Evolutionary conservation across 2,797 vertebrate genomes (phyloP).

Genomic region (Sebastes taczanowskii): DNA sequence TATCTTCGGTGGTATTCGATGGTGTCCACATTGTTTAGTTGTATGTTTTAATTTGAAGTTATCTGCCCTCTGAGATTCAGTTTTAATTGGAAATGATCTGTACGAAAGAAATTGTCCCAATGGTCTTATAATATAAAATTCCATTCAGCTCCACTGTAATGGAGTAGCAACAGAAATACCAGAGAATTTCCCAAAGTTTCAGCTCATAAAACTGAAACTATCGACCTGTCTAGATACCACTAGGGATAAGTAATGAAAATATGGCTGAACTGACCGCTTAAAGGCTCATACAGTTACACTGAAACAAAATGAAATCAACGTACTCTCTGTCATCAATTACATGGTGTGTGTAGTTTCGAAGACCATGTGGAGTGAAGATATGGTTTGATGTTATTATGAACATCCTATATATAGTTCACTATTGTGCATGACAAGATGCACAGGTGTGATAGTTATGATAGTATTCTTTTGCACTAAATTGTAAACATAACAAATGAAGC

Average conservation of each 20-base stretch:
- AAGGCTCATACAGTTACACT: neutral
- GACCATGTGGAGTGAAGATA: neutral
- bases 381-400: slow-evolving; percentile 1
- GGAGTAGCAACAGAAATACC: neutral
- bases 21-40: neutral
- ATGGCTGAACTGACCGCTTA: neutral
- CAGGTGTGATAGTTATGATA: neutral
- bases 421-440: neutral
- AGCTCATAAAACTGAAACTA: neutral
- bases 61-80: neutral
- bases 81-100: neutral
- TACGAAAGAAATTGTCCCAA: neutral
- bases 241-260: neutral
- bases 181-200: neutral
- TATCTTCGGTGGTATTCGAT: neutral
- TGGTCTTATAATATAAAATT: neutral
- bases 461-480: neutral
- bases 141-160: neutral
- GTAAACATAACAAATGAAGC: neutral
- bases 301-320: neutral
- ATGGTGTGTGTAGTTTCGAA: neutral
- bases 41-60: neutral
- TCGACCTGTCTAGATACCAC: neutral
- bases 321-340: neutral
- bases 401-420: neutral